Conservation (phyloP, 1,140 invertebrate genomes). For the Drosophila lowei region DNA sequence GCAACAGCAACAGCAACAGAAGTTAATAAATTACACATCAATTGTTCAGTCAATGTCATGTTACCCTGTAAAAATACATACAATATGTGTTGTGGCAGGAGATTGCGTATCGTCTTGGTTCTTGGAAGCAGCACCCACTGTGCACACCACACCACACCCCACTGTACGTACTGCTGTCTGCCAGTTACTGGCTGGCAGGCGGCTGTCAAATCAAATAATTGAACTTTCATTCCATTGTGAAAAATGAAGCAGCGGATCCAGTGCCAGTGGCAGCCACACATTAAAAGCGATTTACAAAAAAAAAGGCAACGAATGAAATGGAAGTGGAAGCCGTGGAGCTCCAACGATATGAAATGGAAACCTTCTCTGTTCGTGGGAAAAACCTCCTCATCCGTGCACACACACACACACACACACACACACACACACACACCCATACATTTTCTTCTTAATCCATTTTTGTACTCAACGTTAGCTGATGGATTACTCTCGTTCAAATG, state of each 20-base stretch:
- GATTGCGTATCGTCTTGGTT: conserved; percentile 16
- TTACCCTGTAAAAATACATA: conserved; percentile 50
- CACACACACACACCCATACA: conserved; percentile 25
- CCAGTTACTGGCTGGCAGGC: conserved; percentile 35
- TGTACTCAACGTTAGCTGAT: conserved; percentile 72
- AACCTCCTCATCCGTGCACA: conserved; percentile 1
- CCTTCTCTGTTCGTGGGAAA: conserved; percentile 3
- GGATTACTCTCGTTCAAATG: conserved; percentile 79
- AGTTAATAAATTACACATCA: conserved; percentile 73
- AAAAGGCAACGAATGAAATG: conserved; percentile 27
- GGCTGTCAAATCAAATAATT: conserved; percentile 79
- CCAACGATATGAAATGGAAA: conserved; percentile 51
- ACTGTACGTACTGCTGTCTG: conserved; percentile 2
- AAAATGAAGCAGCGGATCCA: conserved; percentile 62
- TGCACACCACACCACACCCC: conserved; percentile 5
- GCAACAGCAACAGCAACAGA: conserved; percentile 3
- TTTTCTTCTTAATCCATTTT: conserved; percentile 76
- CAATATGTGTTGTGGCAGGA: conserved; percentile 56
- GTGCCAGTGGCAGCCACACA: conserved; percentile 52
- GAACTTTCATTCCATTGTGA: conserved; percentile 78
- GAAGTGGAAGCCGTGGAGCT: conserved; percentile 9
- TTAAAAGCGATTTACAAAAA: conserved; percentile 69
- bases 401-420: conserved; percentile 19
- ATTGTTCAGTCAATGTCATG: conserved; percentile 68
- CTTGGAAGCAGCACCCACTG: conserved; percentile 2